Percentiles rank a stretch among this genome's conserved stretches.
Evolutionary conservation across 2,113 vertebrate genomes (phyloP).

Genomic region (Epinephelus fuscoguttatus): DNA sequence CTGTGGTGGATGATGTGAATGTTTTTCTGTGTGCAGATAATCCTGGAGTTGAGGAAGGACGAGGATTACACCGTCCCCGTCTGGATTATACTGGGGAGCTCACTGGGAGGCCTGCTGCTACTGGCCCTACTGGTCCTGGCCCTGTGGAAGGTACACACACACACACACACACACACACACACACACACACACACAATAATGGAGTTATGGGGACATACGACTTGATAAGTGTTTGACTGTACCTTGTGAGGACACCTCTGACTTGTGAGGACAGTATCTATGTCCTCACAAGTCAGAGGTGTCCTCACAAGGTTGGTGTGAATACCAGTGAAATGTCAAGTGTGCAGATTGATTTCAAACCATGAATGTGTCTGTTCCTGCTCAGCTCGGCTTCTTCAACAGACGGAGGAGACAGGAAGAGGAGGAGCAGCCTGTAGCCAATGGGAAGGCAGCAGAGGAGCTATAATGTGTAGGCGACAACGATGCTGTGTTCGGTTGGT

Average conservation of each 20-base stretch:
- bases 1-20: background rate
- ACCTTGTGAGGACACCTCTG: too few species aligned
- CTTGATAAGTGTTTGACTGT: too few species aligned
- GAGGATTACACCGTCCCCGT: slow-evolving; percentile 88
- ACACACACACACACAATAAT: slow-evolving; percentile 8
- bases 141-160: slow-evolving; percentile 90
- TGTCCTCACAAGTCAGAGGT: too few species aligned
- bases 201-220: too few species aligned
- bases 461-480: slow-evolving; percentile 50
- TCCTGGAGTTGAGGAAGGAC: slow-evolving; percentile 90
- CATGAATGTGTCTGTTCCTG: background rate
- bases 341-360: background rate
- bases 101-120: slow-evolving; percentile 92
- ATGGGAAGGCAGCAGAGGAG: slow-evolving; percentile 84
- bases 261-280: too few species aligned
- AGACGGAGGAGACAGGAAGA: slow-evolving; percentile 81
- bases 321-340: background rate
- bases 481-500: background rate
- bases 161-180: background rate
- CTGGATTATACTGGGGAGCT: slow-evolving; percentile 94
- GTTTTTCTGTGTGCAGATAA: slow-evolving; percentile 80
- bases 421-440: slow-evolving; percentile 68
- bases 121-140: slow-evolving; percentile 91
- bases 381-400: slow-evolving; percentile 95
- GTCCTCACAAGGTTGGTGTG: too few species aligned